These are phyloP conservation scores for Potamilus streckersoni DNA, from an alignment of 1,140 invertebrate genomes.

Conservation along the genomic window DNA sequence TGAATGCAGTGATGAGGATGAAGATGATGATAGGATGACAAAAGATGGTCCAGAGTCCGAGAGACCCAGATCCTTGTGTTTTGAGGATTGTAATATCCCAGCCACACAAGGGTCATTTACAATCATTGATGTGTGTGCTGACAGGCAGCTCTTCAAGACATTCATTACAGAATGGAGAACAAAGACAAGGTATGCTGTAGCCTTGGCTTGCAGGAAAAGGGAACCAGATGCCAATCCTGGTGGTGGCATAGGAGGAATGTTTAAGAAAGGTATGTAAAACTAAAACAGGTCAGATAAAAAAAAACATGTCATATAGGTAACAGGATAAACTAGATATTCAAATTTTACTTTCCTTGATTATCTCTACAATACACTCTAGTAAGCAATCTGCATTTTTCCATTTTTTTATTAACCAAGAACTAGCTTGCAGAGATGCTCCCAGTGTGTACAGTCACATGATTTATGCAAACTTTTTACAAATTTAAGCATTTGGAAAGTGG, in stretches of 20 bases:
- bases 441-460: too few species aligned
- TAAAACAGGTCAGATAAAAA: too few species aligned
- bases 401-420: too few species aligned
- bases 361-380: too few species aligned
- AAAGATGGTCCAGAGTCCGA: conserved; percentile 13
- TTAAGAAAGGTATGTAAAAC: conserved; percentile 23
- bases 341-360: too few species aligned
- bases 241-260: conserved; percentile 52
- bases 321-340: too few species aligned
- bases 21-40: conserved; percentile 17
- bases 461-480: too few species aligned
- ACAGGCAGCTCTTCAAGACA: conserved; percentile 60
- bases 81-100: conserved; percentile 31
- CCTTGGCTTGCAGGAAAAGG: conserved; percentile 64
- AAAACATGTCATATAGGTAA: too few species aligned
- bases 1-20: conserved; percentile 12
- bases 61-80: conserved; percentile 32
- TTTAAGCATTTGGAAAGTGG: too few species aligned
- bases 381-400: too few species aligned
- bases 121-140: conserved; percentile 67
- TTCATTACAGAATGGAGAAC: conserved; percentile 66
- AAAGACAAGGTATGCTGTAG: conserved; percentile 57
- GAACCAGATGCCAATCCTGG: conserved; percentile 17
- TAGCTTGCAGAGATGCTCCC: too few species aligned
- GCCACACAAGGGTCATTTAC: conserved; percentile 56